phyloP scores from a whole-genome alignment of 1,140 invertebrate genomes.

The Drosophila malerkotliana region DNA sequence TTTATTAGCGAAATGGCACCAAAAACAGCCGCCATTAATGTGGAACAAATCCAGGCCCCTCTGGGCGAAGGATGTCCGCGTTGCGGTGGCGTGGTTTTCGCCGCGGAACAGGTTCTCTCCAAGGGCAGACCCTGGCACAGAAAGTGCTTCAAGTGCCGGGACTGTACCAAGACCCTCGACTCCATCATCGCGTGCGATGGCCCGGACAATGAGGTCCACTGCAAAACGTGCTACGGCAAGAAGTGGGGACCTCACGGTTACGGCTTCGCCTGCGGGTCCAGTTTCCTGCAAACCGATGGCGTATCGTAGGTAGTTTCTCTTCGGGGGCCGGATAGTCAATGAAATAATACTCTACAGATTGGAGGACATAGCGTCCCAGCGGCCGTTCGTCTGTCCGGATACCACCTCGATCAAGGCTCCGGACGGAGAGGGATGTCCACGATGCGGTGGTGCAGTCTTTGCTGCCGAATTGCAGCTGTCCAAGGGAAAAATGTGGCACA shows the following conservation, averaged over 20 bases:
- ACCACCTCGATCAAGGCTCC: conserved; percentile 95
- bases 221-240: conserved; percentile 87
- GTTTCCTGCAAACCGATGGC: conserved; percentile 95
- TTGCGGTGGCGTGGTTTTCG: conserved; percentile 95
- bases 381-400: conserved; percentile 92
- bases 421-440: conserved; percentile 94
- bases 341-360: conserved; percentile 1
- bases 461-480: conserved; percentile 97
- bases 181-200: conserved; percentile 97
- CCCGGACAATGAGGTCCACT: conserved; percentile 95
- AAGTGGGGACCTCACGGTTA: conserved; percentile 97
- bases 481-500: conserved; percentile 97
- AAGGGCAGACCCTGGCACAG: conserved; percentile 97
- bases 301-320: conserved; percentile 85
- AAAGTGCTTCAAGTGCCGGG: conserved; percentile 98
- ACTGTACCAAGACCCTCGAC: conserved; percentile 95
- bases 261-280: conserved; percentile 97
- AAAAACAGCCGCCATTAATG: conserved; percentile 88
- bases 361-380: conserved; percentile 72
- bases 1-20: conserved; percentile 39
- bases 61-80: conserved; percentile 94
- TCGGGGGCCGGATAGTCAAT: not conserved
- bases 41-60: conserved; percentile 91
- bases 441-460: conserved; percentile 96
- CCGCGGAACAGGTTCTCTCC: conserved; percentile 94